Conservation (phyloP, 2,113 vertebrate species). For the Numida meleagris region DNA sequence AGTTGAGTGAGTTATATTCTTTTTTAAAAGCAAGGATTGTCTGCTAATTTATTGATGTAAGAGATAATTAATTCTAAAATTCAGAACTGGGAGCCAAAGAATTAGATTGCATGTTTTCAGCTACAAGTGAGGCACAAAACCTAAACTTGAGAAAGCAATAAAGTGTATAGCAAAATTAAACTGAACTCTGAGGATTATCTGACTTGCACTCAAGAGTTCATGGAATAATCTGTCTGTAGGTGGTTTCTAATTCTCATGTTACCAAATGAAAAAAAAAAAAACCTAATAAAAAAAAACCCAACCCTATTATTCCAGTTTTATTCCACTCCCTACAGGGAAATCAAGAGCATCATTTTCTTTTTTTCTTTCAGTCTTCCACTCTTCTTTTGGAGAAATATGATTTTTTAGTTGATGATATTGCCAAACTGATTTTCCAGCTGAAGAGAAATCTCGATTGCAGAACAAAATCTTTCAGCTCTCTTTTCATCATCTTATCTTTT, state of each 20-base stretch:
- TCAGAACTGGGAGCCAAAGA: neutral
- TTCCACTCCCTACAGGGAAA: neutral
- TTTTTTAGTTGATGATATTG: neutral
- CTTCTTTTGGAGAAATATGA: neutral
- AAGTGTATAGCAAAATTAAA: neutral
- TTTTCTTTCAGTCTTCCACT: neutral
- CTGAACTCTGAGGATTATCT: neutral
- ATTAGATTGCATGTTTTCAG: neutral
- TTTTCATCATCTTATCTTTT: neutral
- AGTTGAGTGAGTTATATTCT: constrained; percentile 7
- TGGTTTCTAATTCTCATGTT: neutral
- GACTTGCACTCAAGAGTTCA: neutral
- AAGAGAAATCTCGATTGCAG: neutral
- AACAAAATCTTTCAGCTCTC: neutral
- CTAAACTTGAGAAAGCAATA: neutral
- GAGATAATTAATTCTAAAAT: constrained; percentile 4
- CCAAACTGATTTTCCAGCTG: constrained; percentile 1
- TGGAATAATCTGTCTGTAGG: neutral
- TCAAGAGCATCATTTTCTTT: neutral
- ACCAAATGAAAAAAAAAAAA: neutral
- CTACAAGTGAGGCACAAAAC: neutral
- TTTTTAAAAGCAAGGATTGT: neutral
- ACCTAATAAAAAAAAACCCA: neutral
- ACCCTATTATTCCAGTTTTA: neutral
- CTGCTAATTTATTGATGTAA: constrained; percentile 23